Base-by-base conservation (phyloP, 2,888 invertebrate species). In the Melanostoma scalare region DNA sequence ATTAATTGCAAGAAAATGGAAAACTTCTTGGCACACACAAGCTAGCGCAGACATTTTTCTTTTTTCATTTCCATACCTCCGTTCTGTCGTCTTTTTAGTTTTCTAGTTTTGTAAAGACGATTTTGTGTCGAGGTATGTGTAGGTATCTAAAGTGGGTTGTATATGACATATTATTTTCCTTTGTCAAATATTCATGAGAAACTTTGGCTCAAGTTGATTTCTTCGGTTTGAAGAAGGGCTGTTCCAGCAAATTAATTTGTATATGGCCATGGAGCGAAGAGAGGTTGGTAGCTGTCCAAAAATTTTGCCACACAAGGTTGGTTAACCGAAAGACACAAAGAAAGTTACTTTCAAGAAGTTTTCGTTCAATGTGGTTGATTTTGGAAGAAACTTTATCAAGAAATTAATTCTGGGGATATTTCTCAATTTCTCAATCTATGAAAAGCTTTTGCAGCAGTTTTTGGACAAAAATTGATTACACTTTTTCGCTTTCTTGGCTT, bases 1-100 rank as follows among this genome's bases (percentile, higher is more conserved):
- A 84, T 75, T 84, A 84, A 84, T 84, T 84, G 84, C 79, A 46
- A 84, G 79, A 79, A 82, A 82, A 82, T 82, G 82, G 82, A 82
- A 82, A 82, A 82, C 78, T 82, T 78, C 82, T 82, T 73, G 44
- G 78, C 56, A 60, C 56, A 61, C 55, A 68, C 67, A 61, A 72
- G 68, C 56, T 69, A 48, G 58, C 42, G 48, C 53, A 60, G 76
- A 65, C 71, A 71, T 80, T 65, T 71, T 75, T 48, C 31, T 75
- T 48, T 42, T 31, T 55, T 5, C 30, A 1, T 44, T 68, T 52
- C 42, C 31, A 44, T 69, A 35, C 8, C 20, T 36, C 30, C 10
- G 20, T n/a, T 20, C 9, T 36, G 46, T 61, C 48, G 20, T 20
- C 20, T 20, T 20, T 61, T 61, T 61, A 68, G 68, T 73, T 60